These are phyloP conservation scores for Tinea semifulvella DNA, from an alignment of 2,888 invertebrate species.

Conservation along the genomic window DNA sequence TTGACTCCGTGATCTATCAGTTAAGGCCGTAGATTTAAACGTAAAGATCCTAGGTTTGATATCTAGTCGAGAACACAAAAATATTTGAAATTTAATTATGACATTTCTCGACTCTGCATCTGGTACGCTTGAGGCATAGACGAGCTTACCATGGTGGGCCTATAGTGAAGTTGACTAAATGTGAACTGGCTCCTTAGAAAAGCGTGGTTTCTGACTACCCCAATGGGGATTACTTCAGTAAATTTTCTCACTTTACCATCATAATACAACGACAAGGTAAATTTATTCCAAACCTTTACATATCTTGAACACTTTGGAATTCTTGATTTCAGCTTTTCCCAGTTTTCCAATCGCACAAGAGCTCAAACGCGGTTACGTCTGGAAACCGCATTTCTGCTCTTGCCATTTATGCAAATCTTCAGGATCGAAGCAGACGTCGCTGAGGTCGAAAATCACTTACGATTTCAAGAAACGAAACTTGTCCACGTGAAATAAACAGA, in stretches of 20 bases:
- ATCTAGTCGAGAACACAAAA: no score
- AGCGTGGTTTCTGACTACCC: no score
- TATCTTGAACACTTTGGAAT: conserved; percentile 9
- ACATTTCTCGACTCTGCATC: no score
- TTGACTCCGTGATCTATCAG: no score
- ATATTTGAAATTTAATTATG: no score
- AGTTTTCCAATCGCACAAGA: conserved; percentile 9
- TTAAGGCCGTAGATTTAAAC: no score
- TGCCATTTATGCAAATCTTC: conserved; percentile 25
- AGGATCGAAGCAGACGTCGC: conserved; percentile 16
- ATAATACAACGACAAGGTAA: conserved; percentile 2
- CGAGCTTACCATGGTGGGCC: no score
- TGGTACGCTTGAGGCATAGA: no score
- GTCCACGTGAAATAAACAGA: background rate
- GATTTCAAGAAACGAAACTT: conserved; percentile 20
- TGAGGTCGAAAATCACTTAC: conserved; percentile 24
- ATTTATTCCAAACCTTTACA: conserved; percentile 6
- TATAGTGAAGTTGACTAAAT: no score
- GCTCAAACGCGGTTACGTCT: conserved; percentile 10
- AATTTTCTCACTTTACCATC: background rate
- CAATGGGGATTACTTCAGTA: no score
- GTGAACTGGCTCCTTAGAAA: no score
- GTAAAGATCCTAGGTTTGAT: no score
- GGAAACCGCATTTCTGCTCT: conserved; percentile 18
- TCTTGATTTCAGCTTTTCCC: conserved; percentile 4